A percentile compares a stretch with the other conserved stretches of the same genome.
These are phyloP conservation scores for Agrochola macilenta DNA, from an alignment of 2,888 invertebrate species.

Conservation along the genomic window DNA sequence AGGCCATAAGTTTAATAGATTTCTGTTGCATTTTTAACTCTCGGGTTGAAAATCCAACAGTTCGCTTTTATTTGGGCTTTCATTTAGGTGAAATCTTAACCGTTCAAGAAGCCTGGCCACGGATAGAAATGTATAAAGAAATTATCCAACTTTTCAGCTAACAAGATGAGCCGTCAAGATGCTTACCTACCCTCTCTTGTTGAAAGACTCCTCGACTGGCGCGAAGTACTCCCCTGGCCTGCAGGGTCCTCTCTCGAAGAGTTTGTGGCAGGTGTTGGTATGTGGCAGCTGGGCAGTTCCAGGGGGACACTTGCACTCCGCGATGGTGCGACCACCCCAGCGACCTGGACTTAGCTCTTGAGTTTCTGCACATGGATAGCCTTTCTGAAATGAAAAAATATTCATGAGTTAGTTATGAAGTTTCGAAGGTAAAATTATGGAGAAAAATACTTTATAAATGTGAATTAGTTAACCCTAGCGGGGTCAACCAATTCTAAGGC, in stretches of 20 bases:
- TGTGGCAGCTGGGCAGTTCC: conserved; percentile 93
- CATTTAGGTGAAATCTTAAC: no score
- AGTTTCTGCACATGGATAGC: conserved; percentile 95
- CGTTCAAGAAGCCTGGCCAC: no score
- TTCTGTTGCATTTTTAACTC: no score
- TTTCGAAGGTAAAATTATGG: neutral
- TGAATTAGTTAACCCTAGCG: neutral
- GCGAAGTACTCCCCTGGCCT: conserved; percentile 94
- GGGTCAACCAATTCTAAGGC: neutral
- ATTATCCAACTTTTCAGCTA: conserved; percentile 57
- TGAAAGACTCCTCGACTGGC: conserved; percentile 91
- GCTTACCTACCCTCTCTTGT: conserved; percentile 90
- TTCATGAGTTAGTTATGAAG: neutral
- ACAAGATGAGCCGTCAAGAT: conserved; percentile 69
- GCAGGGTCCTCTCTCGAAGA: conserved; percentile 94
- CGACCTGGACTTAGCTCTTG: conserved; percentile 94
- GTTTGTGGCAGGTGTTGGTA: conserved; percentile 93
- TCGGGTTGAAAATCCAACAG: neutral
- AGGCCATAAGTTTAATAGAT: no score
- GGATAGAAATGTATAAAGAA: neutral
- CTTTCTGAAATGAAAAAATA: conserved; percentile 84
- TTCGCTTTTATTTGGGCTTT: neutral
- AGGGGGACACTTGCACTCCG: conserved; percentile 96
- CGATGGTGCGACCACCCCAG: conserved; percentile 90
- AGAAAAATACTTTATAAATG: neutral